Conservation (phyloP, 2,888 invertebrate species). For the Sabatieria punctata region DNA sequence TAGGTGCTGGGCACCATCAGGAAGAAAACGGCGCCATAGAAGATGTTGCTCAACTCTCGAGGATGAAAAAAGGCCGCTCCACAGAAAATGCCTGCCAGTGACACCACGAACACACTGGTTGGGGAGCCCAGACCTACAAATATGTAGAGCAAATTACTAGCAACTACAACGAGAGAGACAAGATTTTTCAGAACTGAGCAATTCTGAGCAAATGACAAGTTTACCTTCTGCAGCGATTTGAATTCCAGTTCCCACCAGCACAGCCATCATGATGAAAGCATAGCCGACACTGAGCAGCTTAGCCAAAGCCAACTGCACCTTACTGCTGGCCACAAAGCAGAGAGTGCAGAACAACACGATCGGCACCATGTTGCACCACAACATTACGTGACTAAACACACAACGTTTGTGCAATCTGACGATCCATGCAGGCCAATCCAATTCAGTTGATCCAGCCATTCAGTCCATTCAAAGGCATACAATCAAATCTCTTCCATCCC, state of each 20-base stretch:
- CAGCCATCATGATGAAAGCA: constrained; percentile 69
- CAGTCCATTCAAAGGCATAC: no score
- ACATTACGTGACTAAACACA: no score
- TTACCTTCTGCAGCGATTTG: constrained; percentile 53
- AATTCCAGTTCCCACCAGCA: constrained; percentile 57
- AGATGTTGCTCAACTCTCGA: constrained; percentile 27
- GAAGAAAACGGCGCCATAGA: constrained; percentile 51
- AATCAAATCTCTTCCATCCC: no score
- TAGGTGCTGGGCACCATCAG: constrained; percentile 88
- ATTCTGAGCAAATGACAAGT: no score
- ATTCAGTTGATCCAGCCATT: no score
- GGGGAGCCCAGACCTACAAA: constrained; percentile 51
- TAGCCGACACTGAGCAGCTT: constrained; percentile 57
- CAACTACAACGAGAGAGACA: neutral
- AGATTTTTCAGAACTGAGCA: neutral
- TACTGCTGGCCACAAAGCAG: constrained; percentile 26
- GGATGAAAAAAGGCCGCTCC: constrained; percentile 53
- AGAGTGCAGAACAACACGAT: constrained; percentile 10
- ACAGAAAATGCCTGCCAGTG: constrained; percentile 47
- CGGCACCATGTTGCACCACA: constrained; percentile 7
- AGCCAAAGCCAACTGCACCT: constrained; percentile 38
- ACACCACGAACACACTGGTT: constrained; percentile 62
- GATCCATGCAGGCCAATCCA: no score
- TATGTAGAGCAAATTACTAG: no score
- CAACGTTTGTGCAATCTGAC: no score